Base-by-base conservation (phyloP, 2,888 invertebrate species). In the Maniola hyperantus region DNA sequence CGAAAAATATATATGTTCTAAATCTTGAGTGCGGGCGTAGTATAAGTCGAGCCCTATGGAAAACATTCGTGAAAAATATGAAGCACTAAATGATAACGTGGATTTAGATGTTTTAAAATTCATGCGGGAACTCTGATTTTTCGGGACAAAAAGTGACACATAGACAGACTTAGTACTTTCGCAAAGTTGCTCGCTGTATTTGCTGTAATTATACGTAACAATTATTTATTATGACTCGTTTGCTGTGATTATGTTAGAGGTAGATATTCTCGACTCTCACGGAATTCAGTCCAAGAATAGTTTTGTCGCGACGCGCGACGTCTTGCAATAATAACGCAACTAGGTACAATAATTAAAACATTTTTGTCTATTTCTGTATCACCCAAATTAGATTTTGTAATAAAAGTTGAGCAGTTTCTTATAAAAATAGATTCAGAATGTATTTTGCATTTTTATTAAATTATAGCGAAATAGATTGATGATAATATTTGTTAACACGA, bases 221-320 rank as follows among this genome's bases (percentile, higher is more conserved):
- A 54, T 54, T n/a, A 13, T 7, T 13, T 18, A 8, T 1, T 15
- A 48, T 18, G 13, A 34, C 34, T 34, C 51, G 26, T 51, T 51
- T n/a, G 5, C 54, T 57, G 36, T 57, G 57, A 7, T 15, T 42
- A 39, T 39, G 20, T 57, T 54, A 15, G 36, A 36, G 15, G 0
- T 6, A 54, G 7, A 15, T n/a, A 33, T n/a, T 55, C 18, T 36
- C 33, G 13, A 33, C 18, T 50, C 51, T 58, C 13, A 50, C 33
- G 42, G 42, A 60, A 64, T 64, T 42, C 46, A 33, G 54, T 42
- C 13, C 50, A 13, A 20, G 61, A 50, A 61, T 61, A 20, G 39
- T 20, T 61, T 18, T 39, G 36, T 61, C 39, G 61, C 20, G 50
- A 61, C 51, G 50, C 39, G 61, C 20, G 50, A 51, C 51, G 50